Base-by-base conservation (phyloP, 2,113 vertebrate genomes). In the Epinephelus moara region DNA sequence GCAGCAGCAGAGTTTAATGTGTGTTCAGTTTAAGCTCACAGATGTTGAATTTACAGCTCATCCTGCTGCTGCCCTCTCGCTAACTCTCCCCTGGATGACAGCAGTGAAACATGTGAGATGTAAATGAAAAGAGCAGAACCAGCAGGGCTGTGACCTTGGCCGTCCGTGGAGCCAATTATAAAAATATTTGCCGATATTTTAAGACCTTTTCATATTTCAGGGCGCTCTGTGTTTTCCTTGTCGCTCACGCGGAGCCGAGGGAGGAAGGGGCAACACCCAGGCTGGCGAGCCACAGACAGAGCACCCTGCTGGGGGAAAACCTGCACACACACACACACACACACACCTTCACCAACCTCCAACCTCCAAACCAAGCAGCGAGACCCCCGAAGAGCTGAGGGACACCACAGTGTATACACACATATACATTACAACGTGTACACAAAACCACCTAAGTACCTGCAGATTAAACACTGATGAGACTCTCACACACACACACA, bases 231-330 rank as follows among this genome's bases (percentile, higher is more conserved):
- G 87, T 94, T 94, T 91, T 90, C 57, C 82, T 91, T 91, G 88
- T 85, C 73, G 56, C 79, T 88, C 80, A 88, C 15, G 74, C 27
- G 17, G 73, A 84, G 83, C 61, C 3, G 62, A 78, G 76, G 75
- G 89, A 90, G 88, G 85, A 90, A 88, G 88, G 73, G 87, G 84
- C 74, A 78, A 90, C 89, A 86, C 91, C 87, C 88, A 78, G 2
- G 40, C 75, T 59, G 56, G 75, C 70, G 17, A 30, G 69, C 88
- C 88, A 80, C 89, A 87, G 78, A 87, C 68, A 14, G 59, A 59
- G 77, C 60, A 74, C 85, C 88, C 85, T 84, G 86, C 86, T 88
- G 90, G 82, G 82, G 68, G 30, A 76, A 55, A 14, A 71, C 71
- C 75, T 78, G 8, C n/a, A 12, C 63, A 47, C 47, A 12, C n/a